Conservation (phyloP, 2,113 vertebrate genomes). For the Erythrocercus mccallii region DNA sequence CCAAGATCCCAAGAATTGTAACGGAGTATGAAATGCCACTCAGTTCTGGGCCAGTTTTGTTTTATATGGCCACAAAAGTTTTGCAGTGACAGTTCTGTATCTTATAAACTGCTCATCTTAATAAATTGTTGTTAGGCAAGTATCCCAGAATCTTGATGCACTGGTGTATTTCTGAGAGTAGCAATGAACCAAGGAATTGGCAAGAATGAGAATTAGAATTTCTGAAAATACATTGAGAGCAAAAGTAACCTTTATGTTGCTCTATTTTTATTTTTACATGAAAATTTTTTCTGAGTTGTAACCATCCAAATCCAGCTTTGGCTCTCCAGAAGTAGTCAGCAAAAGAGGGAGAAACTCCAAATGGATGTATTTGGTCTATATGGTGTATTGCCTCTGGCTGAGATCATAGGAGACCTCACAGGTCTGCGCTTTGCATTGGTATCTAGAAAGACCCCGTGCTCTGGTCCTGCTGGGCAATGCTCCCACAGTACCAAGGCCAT, state of each 20-base stretch:
- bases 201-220: neutral
- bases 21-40: neutral
- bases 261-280: neutral
- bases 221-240: neutral
- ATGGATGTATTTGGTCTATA: neutral
- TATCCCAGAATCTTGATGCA: neutral
- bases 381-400: neutral
- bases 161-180: neutral
- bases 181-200: neutral
- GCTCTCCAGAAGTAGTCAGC: neutral
- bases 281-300: neutral
- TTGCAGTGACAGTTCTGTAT: neutral
- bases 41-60: neutral
- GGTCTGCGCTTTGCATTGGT: neutral
- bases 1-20: neutral
- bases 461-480: neutral
- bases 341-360: neutral
- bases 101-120: neutral
- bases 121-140: neutral
- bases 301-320: neutral
- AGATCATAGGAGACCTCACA: neutral
- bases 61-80: neutral
- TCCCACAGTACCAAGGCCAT: neutral
- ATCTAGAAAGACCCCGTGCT: neutral
- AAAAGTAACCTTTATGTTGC: neutral